Evolutionary conservation across 2,797 vertebrate species (phyloP).

Genomic region (Betta splendens): DNA sequence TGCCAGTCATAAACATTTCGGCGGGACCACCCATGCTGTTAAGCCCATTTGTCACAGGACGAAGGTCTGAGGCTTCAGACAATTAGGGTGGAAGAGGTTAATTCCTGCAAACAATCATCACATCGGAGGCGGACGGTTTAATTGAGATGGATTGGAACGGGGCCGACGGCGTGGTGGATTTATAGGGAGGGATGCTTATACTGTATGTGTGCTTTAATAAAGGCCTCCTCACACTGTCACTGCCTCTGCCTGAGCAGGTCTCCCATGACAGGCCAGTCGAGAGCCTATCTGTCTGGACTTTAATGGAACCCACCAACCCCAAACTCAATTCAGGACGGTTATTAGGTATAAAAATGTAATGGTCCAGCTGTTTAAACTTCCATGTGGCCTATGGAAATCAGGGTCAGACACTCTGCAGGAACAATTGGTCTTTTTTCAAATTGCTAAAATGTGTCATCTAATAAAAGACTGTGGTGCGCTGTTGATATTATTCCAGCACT

Average conservation of each 20-base stretch:
- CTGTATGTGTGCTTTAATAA: no score
- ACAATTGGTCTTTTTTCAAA: background rate
- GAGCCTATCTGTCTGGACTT: background rate
- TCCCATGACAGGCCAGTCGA: background rate
- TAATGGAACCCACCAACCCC: background rate
- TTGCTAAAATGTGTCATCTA: background rate
- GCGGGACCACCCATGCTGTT: slow-evolving; percentile 37
- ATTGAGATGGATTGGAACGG: slow-evolving; percentile 31
- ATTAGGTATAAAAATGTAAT: background rate
- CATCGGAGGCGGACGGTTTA: slow-evolving; percentile 21
- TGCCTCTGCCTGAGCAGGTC: background rate
- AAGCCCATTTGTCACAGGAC: slow-evolving; percentile 24
- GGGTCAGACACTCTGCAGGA: background rate
- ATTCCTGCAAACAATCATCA: slow-evolving; percentile 41
- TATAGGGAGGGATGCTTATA: slow-evolving; percentile 10
- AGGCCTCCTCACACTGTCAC: no score
- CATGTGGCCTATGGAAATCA: background rate
- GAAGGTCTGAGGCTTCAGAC: slow-evolving; percentile 9
- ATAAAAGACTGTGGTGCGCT: background rate
- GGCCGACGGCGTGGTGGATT: slow-evolving; percentile 10
- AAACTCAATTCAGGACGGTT: background rate
- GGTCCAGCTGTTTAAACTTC: slow-evolving; percentile 3
- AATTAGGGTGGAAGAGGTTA: slow-evolving; percentile 48
- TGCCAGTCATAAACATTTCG: slow-evolving; percentile 40
- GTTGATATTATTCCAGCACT: background rate